Evolutionary conservation across 2,797 vertebrate species (phyloP), one percentile per base, ranked within the genome.

Genomic region (Corythornis leucogaster): DNA sequence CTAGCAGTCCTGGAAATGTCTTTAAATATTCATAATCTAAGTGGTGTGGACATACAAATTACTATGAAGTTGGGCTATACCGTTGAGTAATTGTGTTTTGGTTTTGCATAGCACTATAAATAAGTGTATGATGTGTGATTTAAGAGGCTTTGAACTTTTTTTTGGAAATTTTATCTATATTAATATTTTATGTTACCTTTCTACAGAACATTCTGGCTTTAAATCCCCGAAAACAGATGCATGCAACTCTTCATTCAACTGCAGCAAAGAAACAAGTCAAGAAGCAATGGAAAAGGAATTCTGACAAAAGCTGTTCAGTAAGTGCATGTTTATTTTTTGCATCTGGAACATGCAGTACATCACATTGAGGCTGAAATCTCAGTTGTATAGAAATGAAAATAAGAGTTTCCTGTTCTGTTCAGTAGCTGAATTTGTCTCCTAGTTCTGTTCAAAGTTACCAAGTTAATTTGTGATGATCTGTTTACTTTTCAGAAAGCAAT

Each of bases 231-330:
- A 98, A 97, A 80, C 98, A 98, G 96, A 97, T 70, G 57, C 96
- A 98, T 64, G 97, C 98, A 75, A 78, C 96, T 91, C 95, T 99
- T 79, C 91, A 97, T 89, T 99, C 99, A 40, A 99, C 98, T 28
- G 94, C 97, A 3, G 95, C 83, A 91, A 99, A 98, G 96, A 98
- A 99, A 94, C 96, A 96, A 84, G 98, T 98, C 80, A 99, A 99
- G 97, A 98, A 98, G 92, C 98, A 98, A 15, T 99, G 99, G 99
- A 99, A 99, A 93, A 98, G 99, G 94, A 99, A 99, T 92, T 85
- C 97, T 57, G 98, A 98, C 59, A 98, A 97, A 91, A 97, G 74
- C 96, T 99, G 98, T 88, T 97, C 97, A 75, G 99, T 99, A 97
- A 98, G 98, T 98, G 76, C 42, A 53, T 0, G 6, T 51, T 68